A percentile compares a stretch with the other conserved stretches of the same genome.
Evolutionary conservation across 2,888 invertebrate genomes (phyloP).

Genomic region (Mechanitis messenoides): DNA sequence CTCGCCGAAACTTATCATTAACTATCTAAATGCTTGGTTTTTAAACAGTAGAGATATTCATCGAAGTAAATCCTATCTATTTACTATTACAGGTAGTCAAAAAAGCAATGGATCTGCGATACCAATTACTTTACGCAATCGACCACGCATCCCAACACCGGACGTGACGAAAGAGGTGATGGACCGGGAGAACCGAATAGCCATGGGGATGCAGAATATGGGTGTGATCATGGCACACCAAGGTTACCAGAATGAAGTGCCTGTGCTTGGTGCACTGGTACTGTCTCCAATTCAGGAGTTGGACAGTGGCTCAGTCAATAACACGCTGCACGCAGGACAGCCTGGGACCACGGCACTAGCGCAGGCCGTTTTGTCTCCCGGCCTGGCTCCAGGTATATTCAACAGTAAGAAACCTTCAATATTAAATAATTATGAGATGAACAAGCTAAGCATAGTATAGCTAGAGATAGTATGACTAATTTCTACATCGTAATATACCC

Average conservation of each 20-base stretch:
- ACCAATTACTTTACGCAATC: constrained; percentile 82
- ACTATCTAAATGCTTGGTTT: too few species aligned
- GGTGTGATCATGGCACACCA: constrained; percentile 84
- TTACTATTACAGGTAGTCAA: constrained; percentile 70
- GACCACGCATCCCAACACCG: constrained; percentile 93
- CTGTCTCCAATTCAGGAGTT: constrained; percentile 90
- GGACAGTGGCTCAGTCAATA: constrained; percentile 85
- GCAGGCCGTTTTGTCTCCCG: constrained; percentile 84
- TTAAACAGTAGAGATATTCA: too few species aligned
- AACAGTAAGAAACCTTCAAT: too few species aligned
- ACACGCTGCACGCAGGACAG: constrained; percentile 83
- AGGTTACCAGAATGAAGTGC: constrained; percentile 79
- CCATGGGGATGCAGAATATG: constrained; percentile 72
- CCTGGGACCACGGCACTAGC: constrained; percentile 87
- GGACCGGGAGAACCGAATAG: constrained; percentile 82
- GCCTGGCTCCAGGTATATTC: constrained; percentile 43
- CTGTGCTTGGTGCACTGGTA: constrained; percentile 84
- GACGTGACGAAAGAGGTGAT: constrained; percentile 89
- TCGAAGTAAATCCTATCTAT: background rate
- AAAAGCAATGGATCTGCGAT: constrained; percentile 83
- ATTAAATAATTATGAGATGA: background rate
- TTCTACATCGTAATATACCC: too few species aligned
- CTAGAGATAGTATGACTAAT: background rate
- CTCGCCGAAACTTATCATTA: too few species aligned
- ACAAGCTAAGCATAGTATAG: background rate